A percentile compares a stretch with the other conserved stretches of the same genome.
These are phyloP conservation scores for Achlya flavicornis DNA, from an alignment of 2,888 invertebrate species.

Conservation along the genomic window DNA sequence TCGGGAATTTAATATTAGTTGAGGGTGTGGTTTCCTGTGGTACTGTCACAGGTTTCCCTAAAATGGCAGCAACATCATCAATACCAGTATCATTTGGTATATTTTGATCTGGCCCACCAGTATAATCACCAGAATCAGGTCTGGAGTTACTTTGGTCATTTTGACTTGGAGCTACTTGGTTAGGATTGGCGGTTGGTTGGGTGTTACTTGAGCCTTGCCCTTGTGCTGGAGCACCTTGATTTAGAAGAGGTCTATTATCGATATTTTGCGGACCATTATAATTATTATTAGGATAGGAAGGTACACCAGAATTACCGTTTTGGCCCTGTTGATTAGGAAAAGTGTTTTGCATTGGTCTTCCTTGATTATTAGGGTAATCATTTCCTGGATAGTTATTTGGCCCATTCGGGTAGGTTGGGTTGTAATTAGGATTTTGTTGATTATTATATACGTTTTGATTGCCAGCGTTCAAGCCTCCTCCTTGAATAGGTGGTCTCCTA, in stretches of 20 bases:
- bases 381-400: background rate
- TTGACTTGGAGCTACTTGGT: background rate
- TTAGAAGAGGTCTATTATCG: background rate
- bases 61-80: conserved; percentile 28
- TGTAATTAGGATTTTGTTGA: conserved; percentile 22
- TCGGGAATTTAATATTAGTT: conserved; percentile 30
- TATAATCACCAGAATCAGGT: conserved; percentile 2
- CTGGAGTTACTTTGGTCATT: background rate
- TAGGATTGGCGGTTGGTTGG: too few relatives aligned
- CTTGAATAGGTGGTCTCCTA: background rate
- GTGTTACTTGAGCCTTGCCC: background rate
- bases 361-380: background rate
- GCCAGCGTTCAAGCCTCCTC: background rate
- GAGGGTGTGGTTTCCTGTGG: conserved; percentile 26
- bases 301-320: background rate
- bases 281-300: conserved; percentile 6
- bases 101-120: background rate
- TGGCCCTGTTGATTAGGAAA: background rate
- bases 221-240: background rate
- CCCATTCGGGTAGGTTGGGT: conserved; percentile 15
- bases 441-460: background rate
- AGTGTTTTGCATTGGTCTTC: background rate
- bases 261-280: background rate
- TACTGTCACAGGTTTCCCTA: conserved; percentile 43
- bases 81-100: conserved; percentile 22